A percentile compares a stretch with the other conserved stretches of the same genome.
Conservation (phyloP, 2,113 vertebrate genomes). For the Canis aureus region DNA sequence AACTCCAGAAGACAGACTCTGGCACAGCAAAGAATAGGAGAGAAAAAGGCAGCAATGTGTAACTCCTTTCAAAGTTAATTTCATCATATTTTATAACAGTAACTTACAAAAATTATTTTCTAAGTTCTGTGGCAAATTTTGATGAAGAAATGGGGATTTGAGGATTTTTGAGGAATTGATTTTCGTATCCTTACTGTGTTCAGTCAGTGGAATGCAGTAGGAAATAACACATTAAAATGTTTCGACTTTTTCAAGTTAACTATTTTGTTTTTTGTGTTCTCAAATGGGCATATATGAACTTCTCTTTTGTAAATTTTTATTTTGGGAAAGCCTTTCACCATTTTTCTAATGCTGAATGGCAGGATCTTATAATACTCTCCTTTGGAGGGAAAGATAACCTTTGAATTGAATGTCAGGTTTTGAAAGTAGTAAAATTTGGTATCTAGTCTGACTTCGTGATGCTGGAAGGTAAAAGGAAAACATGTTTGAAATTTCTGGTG, state of each 20-base stretch:
- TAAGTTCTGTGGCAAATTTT: background rate
- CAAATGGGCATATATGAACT: background rate
- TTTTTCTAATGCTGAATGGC: conserved; percentile 3
- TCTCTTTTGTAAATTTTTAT: background rate
- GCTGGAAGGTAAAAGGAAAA: conserved; percentile 27
- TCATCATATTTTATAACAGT: conserved; percentile 42
- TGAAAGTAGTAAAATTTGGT: conserved; percentile 51
- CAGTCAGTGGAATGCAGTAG: background rate
- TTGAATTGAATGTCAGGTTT: background rate
- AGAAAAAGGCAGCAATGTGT: conserved; percentile 22
- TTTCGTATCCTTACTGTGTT: conserved; percentile 9
- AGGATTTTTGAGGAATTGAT: background rate
- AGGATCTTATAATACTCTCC: background rate
- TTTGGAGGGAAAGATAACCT: conserved; percentile 14
- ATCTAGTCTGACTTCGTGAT: conserved; percentile 14
- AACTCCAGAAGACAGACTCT: conserved; percentile 32
- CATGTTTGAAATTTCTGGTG: conserved; percentile 46
- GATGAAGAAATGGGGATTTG: background rate
- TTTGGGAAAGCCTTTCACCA: conserved; percentile 4
- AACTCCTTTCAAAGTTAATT: conserved; percentile 46
- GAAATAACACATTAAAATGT: background rate
- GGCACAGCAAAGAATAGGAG: background rate
- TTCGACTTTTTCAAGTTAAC: background rate
- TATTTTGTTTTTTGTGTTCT: background rate
- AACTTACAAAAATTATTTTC: conserved; percentile 33